Evolutionary conservation across 1,140 invertebrate genomes (phyloP), one percentile per base, ranked within the genome.

Genomic region (Bombus superbus): DNA sequence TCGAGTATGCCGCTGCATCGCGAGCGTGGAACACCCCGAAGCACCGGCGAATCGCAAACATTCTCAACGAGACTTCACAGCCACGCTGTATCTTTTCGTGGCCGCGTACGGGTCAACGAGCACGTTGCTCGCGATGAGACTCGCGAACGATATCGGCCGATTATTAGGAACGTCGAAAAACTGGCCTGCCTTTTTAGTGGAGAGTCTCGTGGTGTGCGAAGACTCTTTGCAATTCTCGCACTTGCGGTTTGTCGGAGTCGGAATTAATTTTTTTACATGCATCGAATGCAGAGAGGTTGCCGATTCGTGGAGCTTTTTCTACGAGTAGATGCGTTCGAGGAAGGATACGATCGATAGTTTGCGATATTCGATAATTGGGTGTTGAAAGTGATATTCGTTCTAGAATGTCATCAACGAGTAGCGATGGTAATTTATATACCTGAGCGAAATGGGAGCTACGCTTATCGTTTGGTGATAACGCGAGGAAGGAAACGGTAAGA

Each of bases 1-100:
- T 89, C 88, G 88, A 90, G 86, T 66, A 64, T n/a, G 40, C 73
- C n/a, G 76, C 35, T 42, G 72, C 81, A 81, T 68, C 59, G 76
- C 59, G 47, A 59, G 76, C 35, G 44, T 57, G 69, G 78, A 59
- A 79, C 22, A 64, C 11, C 28, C 62, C 53, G 83, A 53, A 83
- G 64, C 47, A 57, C 28, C 35, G 15, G 25, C 59, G 40, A 68
- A 57, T 64, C 79, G 68, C 66, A 47, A 85, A 87, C 44, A 87
- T 71, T 22, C 74, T 85, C 89, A 75, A 87, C 32, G 42, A 75
- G 44, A 28, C 44, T 64, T 38, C 62, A 32, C 74, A 87, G 44
- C 38, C 68, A 28, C 69, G 53, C 35, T 72, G 59, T 66, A 81
- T 86, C 73, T 81, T 82, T 88, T 74, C 42, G 68, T 1, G 5